phyloP scores from a whole-genome alignment of 2,888 invertebrate genomes.

The Apeira syringaria region DNA sequence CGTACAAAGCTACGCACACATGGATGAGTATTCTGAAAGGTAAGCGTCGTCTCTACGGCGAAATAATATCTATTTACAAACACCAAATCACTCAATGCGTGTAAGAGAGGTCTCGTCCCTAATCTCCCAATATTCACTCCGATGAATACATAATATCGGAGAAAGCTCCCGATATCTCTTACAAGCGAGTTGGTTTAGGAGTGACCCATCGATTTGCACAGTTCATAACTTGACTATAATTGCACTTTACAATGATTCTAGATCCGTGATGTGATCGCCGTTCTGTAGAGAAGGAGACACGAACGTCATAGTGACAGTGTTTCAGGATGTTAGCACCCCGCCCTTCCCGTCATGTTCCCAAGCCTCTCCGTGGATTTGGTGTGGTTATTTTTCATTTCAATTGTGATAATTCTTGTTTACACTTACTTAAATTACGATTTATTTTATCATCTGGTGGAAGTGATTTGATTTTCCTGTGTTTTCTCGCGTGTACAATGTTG shows the following conservation, averaged over 20 bases:
- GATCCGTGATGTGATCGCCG: conserved; percentile 73
- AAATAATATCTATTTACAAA: conserved; percentile 46
- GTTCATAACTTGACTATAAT: conserved; percentile 68
- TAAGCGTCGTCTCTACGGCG: conserved; percentile 83
- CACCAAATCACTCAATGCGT: conserved; percentile 71
- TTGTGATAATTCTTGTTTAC: conserved; percentile 56
- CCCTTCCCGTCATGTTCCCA: conserved; percentile 79
- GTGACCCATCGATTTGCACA: conserved; percentile 67
- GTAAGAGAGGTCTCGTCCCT: conserved; percentile 69
- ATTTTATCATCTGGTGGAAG: conserved; percentile 81
- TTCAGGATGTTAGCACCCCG: conserved; percentile 74
- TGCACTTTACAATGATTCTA: conserved; percentile 78
- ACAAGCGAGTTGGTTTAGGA: conserved; percentile 61
- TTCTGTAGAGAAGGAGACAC: conserved; percentile 64
- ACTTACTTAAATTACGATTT: conserved; percentile 56
- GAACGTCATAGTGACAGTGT: conserved; percentile 63
- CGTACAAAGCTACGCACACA: conserved; percentile 98
- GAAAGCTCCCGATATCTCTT: conserved; percentile 63
- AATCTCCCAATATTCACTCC: conserved; percentile 24
- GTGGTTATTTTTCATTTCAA: conserved; percentile 79
- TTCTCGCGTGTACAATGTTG: conserved; percentile 69
- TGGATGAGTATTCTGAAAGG: conserved; percentile 99
- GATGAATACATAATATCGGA: conserved; percentile 19
- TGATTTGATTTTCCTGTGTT: conserved; percentile 83
- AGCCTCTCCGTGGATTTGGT: conserved; percentile 83